Conservation (phyloP, 1,140 invertebrate genomes). For the Adoxophyes honmai region DNA sequence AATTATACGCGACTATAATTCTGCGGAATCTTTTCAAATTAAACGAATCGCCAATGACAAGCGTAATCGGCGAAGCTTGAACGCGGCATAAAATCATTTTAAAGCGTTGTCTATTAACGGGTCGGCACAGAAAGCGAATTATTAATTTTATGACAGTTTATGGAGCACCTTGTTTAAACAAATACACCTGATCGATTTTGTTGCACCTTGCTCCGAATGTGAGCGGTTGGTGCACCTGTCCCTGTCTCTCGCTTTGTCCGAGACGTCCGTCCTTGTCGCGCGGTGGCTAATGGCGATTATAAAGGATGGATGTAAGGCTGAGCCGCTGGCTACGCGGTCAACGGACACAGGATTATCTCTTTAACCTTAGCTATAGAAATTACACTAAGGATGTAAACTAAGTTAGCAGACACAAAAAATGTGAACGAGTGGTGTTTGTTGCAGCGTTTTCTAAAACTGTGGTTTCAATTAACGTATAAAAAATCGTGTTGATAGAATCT, state of each 20-base stretch:
- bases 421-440: too few relatives aligned
- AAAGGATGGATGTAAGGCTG: conserved; percentile 11
- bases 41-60: too few relatives aligned
- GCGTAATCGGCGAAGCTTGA: too few relatives aligned
- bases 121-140: conserved; percentile 18
- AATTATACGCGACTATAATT: neutral
- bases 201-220: conserved; percentile 63
- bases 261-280: conserved; percentile 4
- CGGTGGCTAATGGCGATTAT: conserved; percentile 12
- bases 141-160: conserved; percentile 37
- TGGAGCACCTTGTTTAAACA: conserved; percentile 63
- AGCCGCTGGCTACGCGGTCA: conserved; percentile 9
- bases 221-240: conserved; percentile 28
- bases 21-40: too few relatives aligned
- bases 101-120: neutral
- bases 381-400: too few relatives aligned
- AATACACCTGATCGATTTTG: conserved; percentile 69
- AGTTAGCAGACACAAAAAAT: too few relatives aligned
- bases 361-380: neutral
- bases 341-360: conserved; percentile 11
- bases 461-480: too few relatives aligned
- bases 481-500: too few relatives aligned
- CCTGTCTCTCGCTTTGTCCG: conserved; percentile 29
- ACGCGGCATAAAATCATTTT: conserved; percentile 1
- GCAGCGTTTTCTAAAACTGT: too few relatives aligned